Conservation (phyloP, 2,888 invertebrate genomes). For the Coleophora deauratella region DNA sequence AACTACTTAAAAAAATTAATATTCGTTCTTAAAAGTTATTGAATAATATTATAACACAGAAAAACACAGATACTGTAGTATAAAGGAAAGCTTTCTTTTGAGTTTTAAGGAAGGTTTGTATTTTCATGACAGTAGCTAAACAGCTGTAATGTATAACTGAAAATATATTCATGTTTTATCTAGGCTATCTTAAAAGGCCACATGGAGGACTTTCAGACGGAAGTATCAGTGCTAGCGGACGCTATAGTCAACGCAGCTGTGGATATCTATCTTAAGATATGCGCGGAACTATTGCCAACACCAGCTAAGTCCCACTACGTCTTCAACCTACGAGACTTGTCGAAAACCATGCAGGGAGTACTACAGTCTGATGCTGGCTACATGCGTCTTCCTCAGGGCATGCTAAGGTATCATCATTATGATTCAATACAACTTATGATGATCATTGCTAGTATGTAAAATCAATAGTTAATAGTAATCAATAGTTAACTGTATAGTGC, state of each 20-base stretch:
- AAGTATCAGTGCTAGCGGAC: slow-evolving; percentile 79
- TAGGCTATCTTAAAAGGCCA: slow-evolving; percentile 84
- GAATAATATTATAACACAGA: too few relatives aligned
- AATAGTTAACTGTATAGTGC: too few relatives aligned
- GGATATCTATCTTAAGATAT: slow-evolving; percentile 86
- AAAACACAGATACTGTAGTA: too few relatives aligned
- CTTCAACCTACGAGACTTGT: slow-evolving; percentile 92
- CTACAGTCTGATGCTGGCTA: slow-evolving; percentile 85
- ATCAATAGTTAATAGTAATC: too few relatives aligned
- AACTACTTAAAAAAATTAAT: too few relatives aligned
- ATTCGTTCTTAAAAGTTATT: too few relatives aligned
- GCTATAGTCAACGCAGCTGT: slow-evolving; percentile 88
- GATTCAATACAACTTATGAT: too few relatives aligned
- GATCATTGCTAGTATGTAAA: too few relatives aligned
- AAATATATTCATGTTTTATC: slow-evolving; percentile 10
- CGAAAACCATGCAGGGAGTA: slow-evolving; percentile 93
- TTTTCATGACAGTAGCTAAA: too few relatives aligned
- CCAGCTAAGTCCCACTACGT: slow-evolving; percentile 95
- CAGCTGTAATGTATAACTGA: too few relatives aligned
- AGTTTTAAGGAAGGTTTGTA: too few relatives aligned
- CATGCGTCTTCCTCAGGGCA: slow-evolving; percentile 78
- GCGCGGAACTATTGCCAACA: slow-evolving; percentile 87
- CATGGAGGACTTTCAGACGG: slow-evolving; percentile 82
- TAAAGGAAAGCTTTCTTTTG: too few relatives aligned
- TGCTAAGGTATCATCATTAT: slow-evolving; percentile 71